phyloP scores from a whole-genome alignment of 2,113 vertebrate species.

The Plotosus lineatus region DNA sequence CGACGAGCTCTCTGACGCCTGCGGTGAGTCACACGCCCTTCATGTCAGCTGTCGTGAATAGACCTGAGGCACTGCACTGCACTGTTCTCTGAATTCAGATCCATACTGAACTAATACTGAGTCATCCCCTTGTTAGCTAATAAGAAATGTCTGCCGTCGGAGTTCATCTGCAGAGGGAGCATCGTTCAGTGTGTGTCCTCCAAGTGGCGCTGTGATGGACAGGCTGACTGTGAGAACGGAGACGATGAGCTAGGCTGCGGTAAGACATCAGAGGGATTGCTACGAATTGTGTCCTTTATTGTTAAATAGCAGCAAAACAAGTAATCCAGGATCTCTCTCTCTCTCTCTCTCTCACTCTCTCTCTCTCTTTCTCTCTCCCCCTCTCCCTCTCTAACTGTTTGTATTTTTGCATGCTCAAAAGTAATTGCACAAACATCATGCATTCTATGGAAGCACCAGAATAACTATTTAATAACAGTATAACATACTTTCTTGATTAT shows the following conservation, averaged over 20 bases:
- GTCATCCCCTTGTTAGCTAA: conserved; percentile 56
- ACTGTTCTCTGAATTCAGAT: not conserved
- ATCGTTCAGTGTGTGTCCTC: conserved; percentile 72
- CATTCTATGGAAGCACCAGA: not conserved
- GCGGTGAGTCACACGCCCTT: conserved; percentile 70
- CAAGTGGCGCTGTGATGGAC: conserved; percentile 80
- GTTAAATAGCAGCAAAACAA: no score
- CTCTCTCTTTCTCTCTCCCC: no score
- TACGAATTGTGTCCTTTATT: no score
- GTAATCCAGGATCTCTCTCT: no score
- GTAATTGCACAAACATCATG: not conserved
- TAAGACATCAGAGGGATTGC: conserved; percentile 64
- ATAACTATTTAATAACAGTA: not conserved
- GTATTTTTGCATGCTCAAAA: not conserved
- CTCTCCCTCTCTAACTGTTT: not conserved
- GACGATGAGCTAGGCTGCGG: conserved; percentile 80
- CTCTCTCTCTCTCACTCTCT: no score
- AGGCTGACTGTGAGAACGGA: conserved; percentile 75
- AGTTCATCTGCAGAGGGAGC: conserved; percentile 77
- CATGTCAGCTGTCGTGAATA: not conserved
- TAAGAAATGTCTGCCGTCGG: conserved; percentile 65
- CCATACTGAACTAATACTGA: not conserved
- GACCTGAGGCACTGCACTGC: not conserved
- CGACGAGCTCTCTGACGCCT: conserved; percentile 73
- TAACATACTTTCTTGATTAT: not conserved